These are phyloP conservation scores for Epirrita christyi DNA, from an alignment of 2,888 invertebrate species.

Conservation along the genomic window DNA sequence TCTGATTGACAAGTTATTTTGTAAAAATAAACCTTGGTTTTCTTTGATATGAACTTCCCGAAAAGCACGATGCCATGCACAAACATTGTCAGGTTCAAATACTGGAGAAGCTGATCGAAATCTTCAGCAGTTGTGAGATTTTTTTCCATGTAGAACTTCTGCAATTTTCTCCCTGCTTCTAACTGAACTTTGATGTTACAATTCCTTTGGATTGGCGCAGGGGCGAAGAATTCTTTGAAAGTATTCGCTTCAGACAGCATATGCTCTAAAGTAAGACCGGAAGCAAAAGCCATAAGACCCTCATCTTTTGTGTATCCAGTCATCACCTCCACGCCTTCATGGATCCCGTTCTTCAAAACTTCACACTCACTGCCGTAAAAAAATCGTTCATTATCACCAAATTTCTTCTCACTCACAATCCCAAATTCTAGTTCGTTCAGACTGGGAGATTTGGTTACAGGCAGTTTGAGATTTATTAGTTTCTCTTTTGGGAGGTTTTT, in stretches of 20 bases:
- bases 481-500: constrained; percentile 52
- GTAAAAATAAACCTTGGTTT: constrained; percentile 56
- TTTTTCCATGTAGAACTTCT: constrained; percentile 51
- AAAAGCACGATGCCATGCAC: constrained; percentile 45
- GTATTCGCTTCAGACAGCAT: constrained; percentile 46
- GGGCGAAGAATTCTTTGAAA: constrained; percentile 55
- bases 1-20: constrained; percentile 61
- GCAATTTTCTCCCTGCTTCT: constrained; percentile 47
- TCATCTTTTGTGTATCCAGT: constrained; percentile 89
- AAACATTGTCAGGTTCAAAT: constrained; percentile 47
- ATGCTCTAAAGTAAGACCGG: constrained; percentile 35
- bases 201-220: constrained; percentile 46
- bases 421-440: constrained; percentile 45
- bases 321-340: constrained; percentile 86
- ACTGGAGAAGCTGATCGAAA: constrained; percentile 44
- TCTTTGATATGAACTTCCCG: constrained; percentile 46
- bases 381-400: constrained; percentile 56
- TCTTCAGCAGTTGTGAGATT: constrained; percentile 44
- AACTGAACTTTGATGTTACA: constrained; percentile 50
- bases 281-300: constrained; percentile 67
- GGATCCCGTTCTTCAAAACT: constrained; percentile 69
- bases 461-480: constrained; percentile 44
- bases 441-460: constrained; percentile 43
- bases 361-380: constrained; percentile 58
- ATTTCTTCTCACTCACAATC: constrained; percentile 56